phyloP scores from a whole-genome alignment of 2,797 vertebrate species.

The Poeciliopsis infans region DNA sequence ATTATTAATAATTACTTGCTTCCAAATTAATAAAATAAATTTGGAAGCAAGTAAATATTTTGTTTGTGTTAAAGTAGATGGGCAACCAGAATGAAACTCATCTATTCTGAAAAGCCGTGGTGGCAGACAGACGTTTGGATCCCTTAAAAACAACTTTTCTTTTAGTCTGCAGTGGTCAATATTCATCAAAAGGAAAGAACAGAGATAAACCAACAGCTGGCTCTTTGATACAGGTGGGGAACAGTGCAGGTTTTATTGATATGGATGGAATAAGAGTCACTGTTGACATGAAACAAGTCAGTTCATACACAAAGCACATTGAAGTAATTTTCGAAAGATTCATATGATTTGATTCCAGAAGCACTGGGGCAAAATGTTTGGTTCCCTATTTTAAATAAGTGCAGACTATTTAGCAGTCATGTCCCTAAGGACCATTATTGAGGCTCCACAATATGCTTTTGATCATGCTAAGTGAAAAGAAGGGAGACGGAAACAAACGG shows the following conservation, averaged over 20 bases:
- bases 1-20: neutral
- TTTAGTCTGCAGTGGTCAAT: neutral
- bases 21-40: neutral
- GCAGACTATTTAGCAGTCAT: neutral
- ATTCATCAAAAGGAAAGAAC: neutral
- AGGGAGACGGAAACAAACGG: neutral
- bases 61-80: neutral
- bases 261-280: neutral
- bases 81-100: neutral
- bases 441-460: neutral
- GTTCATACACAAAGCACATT: neutral
- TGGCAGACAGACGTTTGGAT: neutral
- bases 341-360: neutral
- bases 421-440: neutral
- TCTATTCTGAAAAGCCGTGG: neutral
- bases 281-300: neutral
- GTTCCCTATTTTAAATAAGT: neutral
- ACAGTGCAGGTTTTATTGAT: neutral
- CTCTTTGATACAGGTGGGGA: neutral
- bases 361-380: neutral
- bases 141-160: neutral
- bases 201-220: neutral
- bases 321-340: neutral
- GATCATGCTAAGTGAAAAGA: neutral
- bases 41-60: neutral